phyloP scores from a whole-genome alignment of 1,140 invertebrate genomes.

The Octopus bimaculoides region DNA sequence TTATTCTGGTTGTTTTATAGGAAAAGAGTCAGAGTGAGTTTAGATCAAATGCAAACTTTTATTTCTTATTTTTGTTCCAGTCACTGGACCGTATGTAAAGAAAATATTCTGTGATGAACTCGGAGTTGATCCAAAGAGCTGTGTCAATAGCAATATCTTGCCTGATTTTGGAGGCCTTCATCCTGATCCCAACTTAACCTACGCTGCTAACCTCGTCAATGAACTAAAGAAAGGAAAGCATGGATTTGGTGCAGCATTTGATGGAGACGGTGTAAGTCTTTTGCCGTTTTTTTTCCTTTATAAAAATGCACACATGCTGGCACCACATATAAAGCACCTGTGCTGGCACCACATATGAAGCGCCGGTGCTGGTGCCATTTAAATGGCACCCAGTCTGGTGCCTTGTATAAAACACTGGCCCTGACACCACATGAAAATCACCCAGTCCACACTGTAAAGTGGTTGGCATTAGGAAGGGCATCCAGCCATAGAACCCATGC shows the following conservation, averaged over 20 bases:
- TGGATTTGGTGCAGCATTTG: constrained; percentile 97
- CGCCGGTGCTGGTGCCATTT: too few relatives aligned
- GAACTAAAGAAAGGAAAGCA: constrained; percentile 75
- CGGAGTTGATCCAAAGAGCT: constrained; percentile 64
- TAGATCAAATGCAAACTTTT: background rate
- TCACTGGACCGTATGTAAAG: constrained; percentile 94
- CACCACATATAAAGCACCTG: too few relatives aligned
- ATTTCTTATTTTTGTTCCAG: constrained; percentile 60
- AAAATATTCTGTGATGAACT: constrained; percentile 87
- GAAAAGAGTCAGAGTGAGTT: background rate
- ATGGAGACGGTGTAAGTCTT: constrained; percentile 85
- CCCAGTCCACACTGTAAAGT: too few relatives aligned
- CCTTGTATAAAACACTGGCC: too few relatives aligned
- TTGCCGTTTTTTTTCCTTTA: background rate
- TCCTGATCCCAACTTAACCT: constrained; percentile 98
- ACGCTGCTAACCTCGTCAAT: constrained; percentile 83
- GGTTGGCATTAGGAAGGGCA: too few relatives aligned
- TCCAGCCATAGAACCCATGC: too few relatives aligned
- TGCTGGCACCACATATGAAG: too few relatives aligned
- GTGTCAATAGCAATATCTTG: constrained; percentile 74
- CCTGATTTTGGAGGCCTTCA: constrained; percentile 96
- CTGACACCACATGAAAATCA: too few relatives aligned
- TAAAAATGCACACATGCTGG: too few relatives aligned
- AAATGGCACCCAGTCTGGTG: too few relatives aligned
- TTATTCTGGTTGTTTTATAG: too few relatives aligned